Percentiles rank a stretch among this genome's conserved stretches.
These are phyloP conservation scores for Ateles fusciceps DNA, from an alignment of 2,797 vertebrate species.

Conservation along the genomic window DNA sequence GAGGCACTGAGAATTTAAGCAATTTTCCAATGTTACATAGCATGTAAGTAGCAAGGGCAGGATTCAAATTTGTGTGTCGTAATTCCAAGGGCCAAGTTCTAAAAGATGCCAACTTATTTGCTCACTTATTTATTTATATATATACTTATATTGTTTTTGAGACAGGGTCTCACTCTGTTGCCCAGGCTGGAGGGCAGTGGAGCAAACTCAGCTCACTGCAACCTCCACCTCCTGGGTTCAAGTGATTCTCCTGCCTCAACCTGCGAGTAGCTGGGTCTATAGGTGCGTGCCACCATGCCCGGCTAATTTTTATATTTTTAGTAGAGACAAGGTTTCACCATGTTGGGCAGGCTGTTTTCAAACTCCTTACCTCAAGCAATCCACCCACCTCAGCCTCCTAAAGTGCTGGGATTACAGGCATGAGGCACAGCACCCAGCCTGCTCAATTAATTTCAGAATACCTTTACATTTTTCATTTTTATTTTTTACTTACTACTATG, in stretches of 20 bases:
- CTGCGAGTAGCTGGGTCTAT: neutral
- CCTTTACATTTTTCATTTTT: neutral
- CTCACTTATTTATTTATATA: neutral
- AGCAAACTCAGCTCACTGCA: neutral
- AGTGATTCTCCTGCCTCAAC: neutral
- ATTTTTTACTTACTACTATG: neutral
- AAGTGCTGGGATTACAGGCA: neutral
- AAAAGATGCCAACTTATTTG: neutral
- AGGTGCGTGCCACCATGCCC: accelerated
- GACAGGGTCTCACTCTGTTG: neutral
- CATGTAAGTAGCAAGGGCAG: neutral
- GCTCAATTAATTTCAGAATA: neutral
- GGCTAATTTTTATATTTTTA: neutral
- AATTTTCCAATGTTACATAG: neutral
- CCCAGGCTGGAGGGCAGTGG: neutral
- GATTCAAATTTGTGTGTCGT: neutral
- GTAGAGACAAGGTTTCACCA: neutral
- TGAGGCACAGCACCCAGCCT: neutral
- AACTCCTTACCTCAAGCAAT: neutral
- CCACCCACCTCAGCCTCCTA: neutral
- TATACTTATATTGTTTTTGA: neutral
- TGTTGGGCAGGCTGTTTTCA: neutral
- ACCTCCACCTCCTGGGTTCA: neutral
- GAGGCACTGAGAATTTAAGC: neutral
- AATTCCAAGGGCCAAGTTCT: neutral